A percentile compares a stretch with the other conserved stretches of the same genome.
These are phyloP conservation scores for Calliphora vomitoria DNA, from an alignment of 2,888 invertebrate genomes.

Conservation along the genomic window DNA sequence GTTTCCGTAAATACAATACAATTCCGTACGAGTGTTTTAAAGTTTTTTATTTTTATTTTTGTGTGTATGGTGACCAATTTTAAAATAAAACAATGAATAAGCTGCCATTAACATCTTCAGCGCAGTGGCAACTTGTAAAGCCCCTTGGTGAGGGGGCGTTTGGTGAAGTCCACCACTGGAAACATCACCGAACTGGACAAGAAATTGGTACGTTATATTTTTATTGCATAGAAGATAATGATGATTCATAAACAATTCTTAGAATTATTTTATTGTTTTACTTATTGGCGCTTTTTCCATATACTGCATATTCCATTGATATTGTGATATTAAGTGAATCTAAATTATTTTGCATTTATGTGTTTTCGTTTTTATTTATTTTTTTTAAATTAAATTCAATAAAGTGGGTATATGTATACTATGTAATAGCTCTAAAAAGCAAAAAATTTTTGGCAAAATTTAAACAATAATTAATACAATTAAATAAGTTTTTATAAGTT, in stretches of 20 bases:
- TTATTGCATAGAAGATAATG: neutral
- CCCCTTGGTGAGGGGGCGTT: conserved; percentile 90
- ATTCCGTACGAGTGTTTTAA: too few relatives aligned
- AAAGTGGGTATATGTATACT: too few relatives aligned
- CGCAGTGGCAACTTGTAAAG: conserved; percentile 85
- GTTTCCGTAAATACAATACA: neutral
- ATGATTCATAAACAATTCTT: conserved; percentile 2
- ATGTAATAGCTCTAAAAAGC: too few relatives aligned
- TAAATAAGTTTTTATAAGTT: too few relatives aligned
- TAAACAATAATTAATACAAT: too few relatives aligned
- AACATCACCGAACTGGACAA: conserved; percentile 86
- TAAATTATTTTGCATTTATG: too few relatives aligned
- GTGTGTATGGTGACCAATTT: neutral
- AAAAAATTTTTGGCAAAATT: too few relatives aligned
- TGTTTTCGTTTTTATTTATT: too few relatives aligned
- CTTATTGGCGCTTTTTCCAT: neutral
- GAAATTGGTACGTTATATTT: conserved; percentile 85
- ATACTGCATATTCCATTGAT: neutral
- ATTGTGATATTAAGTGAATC: too few relatives aligned
- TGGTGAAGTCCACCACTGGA: conserved; percentile 90
- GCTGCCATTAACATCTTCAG: conserved; percentile 60
- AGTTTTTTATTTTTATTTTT: neutral
- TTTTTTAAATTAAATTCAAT: too few relatives aligned
- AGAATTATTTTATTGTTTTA: neutral
- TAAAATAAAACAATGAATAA: conserved; percentile 37